Evolutionary conservation across 2,888 invertebrate genomes (phyloP), one percentile per base, ranked within the genome.

Genomic region (Oxycera nigricornis): DNA sequence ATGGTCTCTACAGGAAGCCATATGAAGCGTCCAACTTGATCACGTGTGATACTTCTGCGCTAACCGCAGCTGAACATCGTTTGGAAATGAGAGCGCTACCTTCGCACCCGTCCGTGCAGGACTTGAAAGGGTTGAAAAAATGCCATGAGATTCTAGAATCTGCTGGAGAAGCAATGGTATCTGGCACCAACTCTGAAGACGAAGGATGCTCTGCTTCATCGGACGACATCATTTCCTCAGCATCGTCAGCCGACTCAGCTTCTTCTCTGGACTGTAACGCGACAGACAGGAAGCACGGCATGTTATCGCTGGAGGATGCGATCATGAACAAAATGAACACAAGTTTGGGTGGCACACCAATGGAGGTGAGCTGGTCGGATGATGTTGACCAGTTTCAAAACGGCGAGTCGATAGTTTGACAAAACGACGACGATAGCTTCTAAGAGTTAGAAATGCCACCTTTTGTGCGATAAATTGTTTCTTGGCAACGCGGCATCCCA

Each of bases 91-190:
- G 81, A 61, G 79, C 80, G 1, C 59, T 81, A 22, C 80, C 82
- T n/a, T 79, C 81, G 30, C 83, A 82, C 73, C 81, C 84, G 6
- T 81, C 82, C 9, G 80, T 82, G 46, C 81, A 81, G 72, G 82
- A 82, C 67, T 77, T 82, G 24, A 85, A 84, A 77, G 80, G 79
- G 14, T 77, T 81, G 2, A 84, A 85, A 76, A 85, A 85, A 78
- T 82, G 80, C 74, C 85, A 85, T 76, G 83, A 85, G 77, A 90
- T 90, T 17, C 90, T 90, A 79, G 90, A 90, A 79, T 88, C 90
- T 1, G 90, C 90, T 1, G 90, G 90, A 26, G 90, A 90, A 81
- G 89, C 90, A 0, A 89, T 90, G 86, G 90, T 91, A 35, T 90
- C 90, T n/a, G 90, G 88, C 75, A 88, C 88, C 75, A 88, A 88